Evolutionary conservation across 2,888 invertebrate species (phyloP).

Genomic region (Pheosia tremula): DNA sequence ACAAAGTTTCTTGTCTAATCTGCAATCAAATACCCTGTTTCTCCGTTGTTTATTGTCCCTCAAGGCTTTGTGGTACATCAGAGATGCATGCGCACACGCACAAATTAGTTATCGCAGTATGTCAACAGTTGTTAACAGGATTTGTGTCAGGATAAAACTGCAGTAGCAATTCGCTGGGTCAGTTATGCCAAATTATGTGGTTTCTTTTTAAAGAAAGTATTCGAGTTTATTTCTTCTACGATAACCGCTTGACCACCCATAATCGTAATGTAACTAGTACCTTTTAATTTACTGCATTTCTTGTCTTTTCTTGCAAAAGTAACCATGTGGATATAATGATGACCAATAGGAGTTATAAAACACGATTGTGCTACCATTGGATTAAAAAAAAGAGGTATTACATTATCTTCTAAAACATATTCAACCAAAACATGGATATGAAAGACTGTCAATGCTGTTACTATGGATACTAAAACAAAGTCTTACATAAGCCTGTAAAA

Average conservation of each 20-base stretch:
- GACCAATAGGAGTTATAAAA: too few relatives aligned
- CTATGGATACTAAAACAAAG: too few relatives aligned
- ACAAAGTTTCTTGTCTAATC: constrained; percentile 31
- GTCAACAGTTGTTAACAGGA: constrained; percentile 33
- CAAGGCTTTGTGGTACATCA: constrained; percentile 33
- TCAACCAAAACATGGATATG: too few relatives aligned
- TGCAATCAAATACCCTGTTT: constrained; percentile 28
- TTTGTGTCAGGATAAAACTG: constrained; percentile 5
- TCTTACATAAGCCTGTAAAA: too few relatives aligned
- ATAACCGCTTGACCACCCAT: background rate
- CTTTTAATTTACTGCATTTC: too few relatives aligned
- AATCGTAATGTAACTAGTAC: background rate
- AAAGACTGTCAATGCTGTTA: too few relatives aligned
- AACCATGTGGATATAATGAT: too few relatives aligned
- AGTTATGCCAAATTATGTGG: constrained; percentile 23
- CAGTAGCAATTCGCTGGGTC: constrained; percentile 24
- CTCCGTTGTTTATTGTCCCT: constrained; percentile 23
- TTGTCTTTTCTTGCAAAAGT: too few relatives aligned
- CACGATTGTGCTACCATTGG: too few relatives aligned
- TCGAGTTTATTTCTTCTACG: background rate
- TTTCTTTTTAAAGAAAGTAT: constrained; percentile 12
- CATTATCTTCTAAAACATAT: too few relatives aligned
- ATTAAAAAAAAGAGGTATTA: too few relatives aligned
- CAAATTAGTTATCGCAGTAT: constrained; percentile 35
- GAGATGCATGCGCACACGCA: constrained; percentile 28